Conservation (phyloP, 2,113 vertebrate species). For the Brachypteracias leptosomus region DNA sequence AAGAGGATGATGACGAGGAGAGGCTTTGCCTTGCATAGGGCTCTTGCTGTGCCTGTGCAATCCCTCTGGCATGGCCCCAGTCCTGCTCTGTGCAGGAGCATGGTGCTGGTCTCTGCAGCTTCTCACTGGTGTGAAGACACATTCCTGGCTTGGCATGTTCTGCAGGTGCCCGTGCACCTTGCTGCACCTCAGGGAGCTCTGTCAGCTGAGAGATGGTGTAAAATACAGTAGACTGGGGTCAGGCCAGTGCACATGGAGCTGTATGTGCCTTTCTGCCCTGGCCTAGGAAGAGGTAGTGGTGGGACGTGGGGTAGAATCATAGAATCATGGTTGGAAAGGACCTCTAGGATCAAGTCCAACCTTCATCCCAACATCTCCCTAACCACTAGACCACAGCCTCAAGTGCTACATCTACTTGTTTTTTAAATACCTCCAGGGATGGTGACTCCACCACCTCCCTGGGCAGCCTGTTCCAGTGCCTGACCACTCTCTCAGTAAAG, state of each 20-base stretch:
- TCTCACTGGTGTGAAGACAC: not conserved
- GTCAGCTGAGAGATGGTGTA: not conserved
- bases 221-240: not conserved
- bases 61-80: not conserved
- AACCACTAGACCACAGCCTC: no score
- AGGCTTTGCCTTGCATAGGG: not conserved
- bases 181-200: not conserved
- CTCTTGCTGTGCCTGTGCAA: not conserved
- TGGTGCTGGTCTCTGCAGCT: no score
- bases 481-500: no score
- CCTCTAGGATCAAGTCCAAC: no score
- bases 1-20: not conserved
- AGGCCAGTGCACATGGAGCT: not conserved
- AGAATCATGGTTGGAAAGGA: no score
- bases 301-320: not conserved
- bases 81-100: not conserved
- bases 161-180: no score
- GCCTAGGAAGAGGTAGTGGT: not conserved
- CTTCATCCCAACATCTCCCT: no score
- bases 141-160: not conserved
- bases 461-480: no score
- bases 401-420: no score
- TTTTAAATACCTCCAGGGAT: no score
- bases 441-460: no score
- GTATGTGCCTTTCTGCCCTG: not conserved